A percentile compares a stretch with the other conserved stretches of the same genome.
These are phyloP conservation scores for Bujurquina vittata DNA, from an alignment of 2,113 vertebrate species.

Conservation along the genomic window DNA sequence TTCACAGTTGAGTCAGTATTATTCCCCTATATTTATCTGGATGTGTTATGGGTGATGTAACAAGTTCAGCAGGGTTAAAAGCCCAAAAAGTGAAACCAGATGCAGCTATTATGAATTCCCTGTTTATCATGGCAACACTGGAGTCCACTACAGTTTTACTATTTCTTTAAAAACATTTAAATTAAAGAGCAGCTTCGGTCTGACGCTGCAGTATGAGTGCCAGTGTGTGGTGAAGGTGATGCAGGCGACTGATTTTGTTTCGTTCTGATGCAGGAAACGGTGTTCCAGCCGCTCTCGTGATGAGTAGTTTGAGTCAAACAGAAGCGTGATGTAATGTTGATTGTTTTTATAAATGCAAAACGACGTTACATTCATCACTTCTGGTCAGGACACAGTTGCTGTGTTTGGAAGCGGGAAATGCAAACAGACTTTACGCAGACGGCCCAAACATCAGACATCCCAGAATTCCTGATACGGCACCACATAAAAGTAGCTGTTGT, in stretches of 20 bases:
- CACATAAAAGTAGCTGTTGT: slow-evolving; percentile 49
- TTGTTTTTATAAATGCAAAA: slow-evolving; percentile 6
- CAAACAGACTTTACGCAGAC: not conserved
- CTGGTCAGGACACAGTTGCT: slow-evolving; percentile 25
- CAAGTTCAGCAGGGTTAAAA: slow-evolving; percentile 41
- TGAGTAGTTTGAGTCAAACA: slow-evolving; percentile 1
- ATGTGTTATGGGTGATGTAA: slow-evolving; percentile 42
- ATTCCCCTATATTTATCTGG: slow-evolving; percentile 35
- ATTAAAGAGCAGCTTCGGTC: slow-evolving; percentile 5
- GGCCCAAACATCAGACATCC: slow-evolving; percentile 28
- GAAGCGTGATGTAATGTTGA: slow-evolving; percentile 5
- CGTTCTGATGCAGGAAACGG: not conserved
- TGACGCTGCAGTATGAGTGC: not conserved
- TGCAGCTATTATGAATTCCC: slow-evolving; percentile 34
- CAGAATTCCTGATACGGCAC: slow-evolving; percentile 20
- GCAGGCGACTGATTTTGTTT: not conserved
- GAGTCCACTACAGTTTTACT: slow-evolving; percentile 9
- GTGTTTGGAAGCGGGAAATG: slow-evolving; percentile 23
- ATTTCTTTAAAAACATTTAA: not conserved
- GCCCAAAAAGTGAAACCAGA: slow-evolving; percentile 55
- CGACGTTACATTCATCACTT: slow-evolving; percentile 28
- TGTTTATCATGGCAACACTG: slow-evolving; percentile 38
- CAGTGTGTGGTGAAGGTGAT: not conserved
- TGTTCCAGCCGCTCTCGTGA: not conserved
- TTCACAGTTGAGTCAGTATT: slow-evolving; percentile 48